Evolutionary conservation across 1,140 invertebrate species (phyloP).

Genomic region (Dendroctonus ponderosae): DNA sequence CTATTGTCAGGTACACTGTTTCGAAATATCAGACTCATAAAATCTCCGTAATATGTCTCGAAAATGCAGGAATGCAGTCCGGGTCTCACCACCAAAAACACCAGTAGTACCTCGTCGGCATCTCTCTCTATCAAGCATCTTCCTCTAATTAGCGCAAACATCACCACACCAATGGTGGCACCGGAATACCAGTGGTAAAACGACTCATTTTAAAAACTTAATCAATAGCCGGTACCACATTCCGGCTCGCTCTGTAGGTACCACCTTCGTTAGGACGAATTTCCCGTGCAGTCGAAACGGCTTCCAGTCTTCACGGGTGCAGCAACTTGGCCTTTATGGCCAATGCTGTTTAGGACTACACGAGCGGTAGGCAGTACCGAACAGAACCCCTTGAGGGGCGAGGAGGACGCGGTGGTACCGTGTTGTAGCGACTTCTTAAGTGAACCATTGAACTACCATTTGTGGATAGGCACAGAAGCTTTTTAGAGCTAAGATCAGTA

Average conservation of each 20-base stretch:
- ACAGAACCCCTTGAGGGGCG: constrained; percentile 8
- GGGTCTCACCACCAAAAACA: neutral
- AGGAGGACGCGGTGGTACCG: constrained; percentile 19
- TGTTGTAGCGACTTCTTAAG: constrained; percentile 34
- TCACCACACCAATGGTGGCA: constrained; percentile 33
- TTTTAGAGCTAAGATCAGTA: constrained; percentile 31
- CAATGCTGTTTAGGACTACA: constrained; percentile 3
- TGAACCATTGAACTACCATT: constrained; percentile 35
- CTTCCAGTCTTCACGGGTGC: constrained; percentile 24
- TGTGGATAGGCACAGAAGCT: constrained; percentile 34
- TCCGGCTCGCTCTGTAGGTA: constrained; percentile 1
- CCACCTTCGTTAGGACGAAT: constrained; percentile 15
- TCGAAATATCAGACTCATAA: too few relatives aligned
- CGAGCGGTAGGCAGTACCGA: constrained; percentile 29
- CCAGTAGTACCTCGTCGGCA: constrained; percentile 15
- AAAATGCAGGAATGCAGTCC: constrained; percentile 2
- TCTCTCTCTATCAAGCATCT: constrained; percentile 17
- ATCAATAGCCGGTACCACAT: constrained; percentile 31
- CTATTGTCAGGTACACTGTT: too few relatives aligned
- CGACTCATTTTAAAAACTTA: constrained; percentile 37
- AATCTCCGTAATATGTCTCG: too few relatives aligned
- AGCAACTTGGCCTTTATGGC: constrained; percentile 16
- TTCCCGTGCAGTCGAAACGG: constrained; percentile 15
- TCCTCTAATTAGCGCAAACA: constrained; percentile 32
- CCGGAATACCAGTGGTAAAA: constrained; percentile 31